Evolutionary conservation across 2,797 vertebrate genomes (phyloP).

Genomic region (Acestrorhynchus altus): DNA sequence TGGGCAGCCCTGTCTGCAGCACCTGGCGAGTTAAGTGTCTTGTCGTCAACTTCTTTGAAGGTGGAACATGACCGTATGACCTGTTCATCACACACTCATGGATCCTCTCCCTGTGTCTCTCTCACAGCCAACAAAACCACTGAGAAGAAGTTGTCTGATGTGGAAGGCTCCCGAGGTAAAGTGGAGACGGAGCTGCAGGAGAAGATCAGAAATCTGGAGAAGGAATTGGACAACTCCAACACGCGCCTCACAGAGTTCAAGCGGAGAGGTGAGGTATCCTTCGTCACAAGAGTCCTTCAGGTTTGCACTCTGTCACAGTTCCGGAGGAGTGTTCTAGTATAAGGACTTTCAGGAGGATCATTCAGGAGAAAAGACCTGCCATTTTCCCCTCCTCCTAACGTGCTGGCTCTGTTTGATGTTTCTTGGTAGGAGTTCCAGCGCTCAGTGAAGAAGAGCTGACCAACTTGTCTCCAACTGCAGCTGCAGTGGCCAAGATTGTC

Average conservation of each 20-base stretch:
- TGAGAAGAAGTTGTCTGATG: constrained; percentile 83
- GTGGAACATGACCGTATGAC: too few species aligned
- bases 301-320: not conserved
- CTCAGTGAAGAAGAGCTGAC: constrained; percentile 91
- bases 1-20: too few species aligned
- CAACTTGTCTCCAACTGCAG: constrained; percentile 93
- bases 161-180: constrained; percentile 77
- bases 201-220: constrained; percentile 88
- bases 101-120: not conserved
- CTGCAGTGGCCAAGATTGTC: constrained; percentile 93
- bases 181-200: constrained; percentile 87
- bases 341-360: too few species aligned
- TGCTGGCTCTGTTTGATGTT: not conserved
- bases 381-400: too few species aligned
- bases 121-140: constrained; percentile 84
- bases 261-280: constrained; percentile 82
- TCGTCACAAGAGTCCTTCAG: too few species aligned
- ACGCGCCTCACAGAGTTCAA: constrained; percentile 85
- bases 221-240: constrained; percentile 90
- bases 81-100: not conserved
- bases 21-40: too few species aligned
- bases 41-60: too few species aligned
- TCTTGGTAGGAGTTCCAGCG: constrained; percentile 78
- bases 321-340: not conserved
- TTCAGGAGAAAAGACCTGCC: too few species aligned